phyloP scores from a whole-genome alignment of 2,797 vertebrate genomes.

The Euthynnus affinis region DNA sequence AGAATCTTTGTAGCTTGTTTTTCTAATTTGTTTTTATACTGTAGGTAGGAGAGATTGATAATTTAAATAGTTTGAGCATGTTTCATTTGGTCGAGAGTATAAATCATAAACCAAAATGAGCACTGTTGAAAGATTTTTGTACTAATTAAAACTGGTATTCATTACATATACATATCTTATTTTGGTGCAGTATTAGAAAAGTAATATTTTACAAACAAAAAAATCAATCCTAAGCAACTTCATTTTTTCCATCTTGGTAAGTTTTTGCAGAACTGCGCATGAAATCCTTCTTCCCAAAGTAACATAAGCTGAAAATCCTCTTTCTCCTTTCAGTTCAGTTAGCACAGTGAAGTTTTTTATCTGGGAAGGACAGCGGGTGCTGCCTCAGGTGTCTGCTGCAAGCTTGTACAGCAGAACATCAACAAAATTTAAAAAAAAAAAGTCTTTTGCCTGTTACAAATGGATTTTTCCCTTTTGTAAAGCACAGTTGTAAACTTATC shows the following conservation, averaged over 20 bases:
- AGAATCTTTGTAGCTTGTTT: slow-evolving; percentile 62
- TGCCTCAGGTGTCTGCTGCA: slow-evolving; percentile 51
- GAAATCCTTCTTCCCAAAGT: slow-evolving; percentile 52
- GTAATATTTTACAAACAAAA: slow-evolving; percentile 29
- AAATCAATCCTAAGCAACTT: slow-evolving; percentile 8
- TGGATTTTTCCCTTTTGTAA: slow-evolving; percentile 54
- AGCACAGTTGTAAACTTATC: slow-evolving; percentile 44
- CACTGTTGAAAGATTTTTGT: slow-evolving; percentile 45
- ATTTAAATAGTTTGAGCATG: slow-evolving; percentile 65
- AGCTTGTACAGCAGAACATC: slow-evolving; percentile 49
- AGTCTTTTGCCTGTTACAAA: slow-evolving; percentile 50
- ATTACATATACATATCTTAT: slow-evolving; percentile 43
- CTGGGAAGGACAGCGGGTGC: slow-evolving; percentile 33
- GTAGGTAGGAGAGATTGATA: slow-evolving; percentile 47
- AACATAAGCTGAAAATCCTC: slow-evolving; percentile 46
- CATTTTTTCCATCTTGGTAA: slow-evolving; percentile 37
- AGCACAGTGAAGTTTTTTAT: slow-evolving; percentile 45
- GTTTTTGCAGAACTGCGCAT: slow-evolving; percentile 64
- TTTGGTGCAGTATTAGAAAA: slow-evolving; percentile 49
- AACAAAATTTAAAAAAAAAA: slow-evolving; percentile 30
- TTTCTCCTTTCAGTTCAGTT: slow-evolving; percentile 45
- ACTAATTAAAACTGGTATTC: slow-evolving; percentile 34
- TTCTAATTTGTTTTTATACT: slow-evolving; percentile 74
- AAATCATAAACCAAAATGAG: slow-evolving; percentile 46
- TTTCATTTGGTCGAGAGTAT: slow-evolving; percentile 49